Evolutionary conservation across 2,113 vertebrate genomes (phyloP).

Genomic region (Plecturocebus donacophilus): DNA sequence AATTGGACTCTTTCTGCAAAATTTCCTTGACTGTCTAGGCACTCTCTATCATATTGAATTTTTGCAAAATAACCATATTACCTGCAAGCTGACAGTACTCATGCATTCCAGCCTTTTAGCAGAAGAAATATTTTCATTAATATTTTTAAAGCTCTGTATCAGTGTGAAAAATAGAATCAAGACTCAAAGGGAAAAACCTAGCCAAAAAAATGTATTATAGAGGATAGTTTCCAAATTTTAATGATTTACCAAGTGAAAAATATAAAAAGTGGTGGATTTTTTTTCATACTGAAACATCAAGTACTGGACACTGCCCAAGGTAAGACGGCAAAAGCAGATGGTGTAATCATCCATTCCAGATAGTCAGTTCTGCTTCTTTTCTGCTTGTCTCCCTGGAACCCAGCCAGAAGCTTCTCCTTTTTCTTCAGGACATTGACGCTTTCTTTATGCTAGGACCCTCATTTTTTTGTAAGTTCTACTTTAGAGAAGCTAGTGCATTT

Average conservation of each 20-base stretch:
- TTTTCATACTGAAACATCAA: slow-evolving; percentile 38
- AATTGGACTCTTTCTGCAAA: background rate
- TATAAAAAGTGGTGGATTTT: background rate
- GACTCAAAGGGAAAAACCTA: background rate
- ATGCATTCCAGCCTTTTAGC: background rate
- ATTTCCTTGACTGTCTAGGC: background rate
- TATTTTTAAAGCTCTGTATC: slow-evolving; percentile 36
- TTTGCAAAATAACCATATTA: background rate
- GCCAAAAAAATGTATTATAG: background rate
- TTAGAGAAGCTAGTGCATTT: slow-evolving; percentile 20
- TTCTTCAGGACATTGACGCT: background rate
- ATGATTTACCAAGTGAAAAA: slow-evolving; percentile 47
- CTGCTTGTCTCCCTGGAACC: background rate
- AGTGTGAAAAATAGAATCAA: slow-evolving; percentile 23
- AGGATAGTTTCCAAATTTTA: slow-evolving; percentile 40
- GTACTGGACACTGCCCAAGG: slow-evolving; percentile 26
- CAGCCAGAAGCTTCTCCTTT: background rate
- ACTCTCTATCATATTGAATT: background rate
- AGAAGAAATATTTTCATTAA: slow-evolving; percentile 20
- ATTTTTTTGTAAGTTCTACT: background rate
- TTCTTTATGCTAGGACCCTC: background rate
- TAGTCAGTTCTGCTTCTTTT: background rate
- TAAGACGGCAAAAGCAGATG: slow-evolving; percentile 31
- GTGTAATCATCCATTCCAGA: background rate
- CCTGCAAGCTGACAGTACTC: background rate